A percentile compares a stretch with the other conserved stretches of the same genome.
Conservation (phyloP, 2,797 vertebrate species). For the Alca torda region DNA sequence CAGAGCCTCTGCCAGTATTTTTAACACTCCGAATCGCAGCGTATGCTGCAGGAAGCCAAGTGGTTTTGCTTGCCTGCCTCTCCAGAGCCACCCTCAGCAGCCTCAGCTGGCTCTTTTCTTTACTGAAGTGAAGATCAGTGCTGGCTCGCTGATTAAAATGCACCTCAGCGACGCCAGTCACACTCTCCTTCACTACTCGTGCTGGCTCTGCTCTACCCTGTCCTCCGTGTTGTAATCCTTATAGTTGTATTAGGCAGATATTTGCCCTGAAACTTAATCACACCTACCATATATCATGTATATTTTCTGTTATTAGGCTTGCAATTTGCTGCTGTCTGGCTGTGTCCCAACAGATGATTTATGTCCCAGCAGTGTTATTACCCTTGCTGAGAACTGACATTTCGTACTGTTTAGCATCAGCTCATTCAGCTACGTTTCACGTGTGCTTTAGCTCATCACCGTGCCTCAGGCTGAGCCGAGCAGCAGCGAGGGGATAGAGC, state of each 20-base stretch:
- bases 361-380: background rate
- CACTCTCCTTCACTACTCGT: fast-evolving
- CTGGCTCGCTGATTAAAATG: background rate
- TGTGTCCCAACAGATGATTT: background rate
- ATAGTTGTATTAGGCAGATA: background rate
- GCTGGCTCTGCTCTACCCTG: background rate
- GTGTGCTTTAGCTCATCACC: background rate
- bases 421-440: background rate
- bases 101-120: background rate
- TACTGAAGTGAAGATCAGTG: background rate
- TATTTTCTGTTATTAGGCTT: background rate
- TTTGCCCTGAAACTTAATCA: background rate
- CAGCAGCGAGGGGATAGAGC: background rate
- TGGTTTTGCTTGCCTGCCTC: background rate
- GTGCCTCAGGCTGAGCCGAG: background rate
- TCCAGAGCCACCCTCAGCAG: background rate
- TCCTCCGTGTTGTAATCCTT: background rate
- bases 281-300: background rate
- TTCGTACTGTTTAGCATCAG: background rate
- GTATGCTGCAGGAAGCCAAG: background rate
- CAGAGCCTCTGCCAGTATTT: background rate
- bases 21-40: background rate
- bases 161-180: background rate
- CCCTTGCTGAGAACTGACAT: background rate
- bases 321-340: conserved; percentile 19